Base-by-base conservation (phyloP, 2,113 vertebrate genomes). In the Pithys albifrons region DNA sequence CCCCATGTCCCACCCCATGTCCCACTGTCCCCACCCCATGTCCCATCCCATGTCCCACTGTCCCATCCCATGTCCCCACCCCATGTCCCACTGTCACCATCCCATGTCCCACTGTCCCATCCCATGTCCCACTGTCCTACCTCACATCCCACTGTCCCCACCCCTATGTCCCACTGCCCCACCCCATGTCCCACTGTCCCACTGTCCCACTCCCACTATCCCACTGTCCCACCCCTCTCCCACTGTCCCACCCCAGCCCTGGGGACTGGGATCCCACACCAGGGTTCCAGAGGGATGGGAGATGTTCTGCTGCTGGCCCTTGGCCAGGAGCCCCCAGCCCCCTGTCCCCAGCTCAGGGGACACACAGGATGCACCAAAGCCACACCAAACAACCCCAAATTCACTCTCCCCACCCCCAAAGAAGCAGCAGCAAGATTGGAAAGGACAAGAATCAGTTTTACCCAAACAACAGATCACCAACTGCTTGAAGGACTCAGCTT, bases 241-340 rank as follows among this genome's bases (percentile, higher is more conserved):
- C 20, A 46, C 35, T 10, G 55, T 11, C 14, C 49, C 12, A 51
- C 14, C 12, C 7, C 33, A 4, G 49, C 12, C 7, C 33, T 3
- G 49, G 59, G 22, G 5, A 33, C 17, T 12, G 66, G 57, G 25
- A n/a, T 13, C 1, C 28, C 20, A 8, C 16, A 9, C 6, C 31
- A 4, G 48, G 20, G 28, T 14, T 33, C 35, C 43, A 15, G 24
- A 14, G 31, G 31, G 35, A 7, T 24, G 71, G 46, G 18, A 37
- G 45, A 45, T 4, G 6, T 6, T 12, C 55, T n/a, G 57, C 65
- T 4, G 33, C 4, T 0, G 8, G 46, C 19, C 2, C 24, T 10
- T 2, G 1, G 31, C 27, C 25, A 1, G 0, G 2, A 51, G 45
- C 54, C 3, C 65, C 71, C 65, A 7, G 29, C 62, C 28, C 64